Evolutionary conservation across 2,797 vertebrate species (phyloP).

Genomic region (Pseudomugil tenellus): DNA sequence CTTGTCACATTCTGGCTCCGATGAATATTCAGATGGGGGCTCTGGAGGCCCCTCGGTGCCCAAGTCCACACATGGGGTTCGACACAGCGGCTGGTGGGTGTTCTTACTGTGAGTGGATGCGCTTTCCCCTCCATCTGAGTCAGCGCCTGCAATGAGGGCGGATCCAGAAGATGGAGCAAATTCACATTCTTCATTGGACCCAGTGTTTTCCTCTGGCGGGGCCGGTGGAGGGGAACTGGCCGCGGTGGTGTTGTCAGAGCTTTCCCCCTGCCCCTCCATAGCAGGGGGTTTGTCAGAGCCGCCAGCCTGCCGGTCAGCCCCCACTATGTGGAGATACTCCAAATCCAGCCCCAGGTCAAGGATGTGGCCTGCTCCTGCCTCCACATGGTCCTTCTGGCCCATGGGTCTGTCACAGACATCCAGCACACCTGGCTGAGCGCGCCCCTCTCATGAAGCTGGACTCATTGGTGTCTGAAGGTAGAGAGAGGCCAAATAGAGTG

Average conservation of each 20-base stretch:
- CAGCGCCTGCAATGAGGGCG: background rate
- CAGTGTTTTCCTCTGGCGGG: conserved; percentile 82
- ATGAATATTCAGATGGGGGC: conserved; percentile 69
- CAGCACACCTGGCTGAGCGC: conserved; percentile 86
- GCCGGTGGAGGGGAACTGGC: conserved; percentile 74
- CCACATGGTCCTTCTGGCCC: conserved; percentile 97
- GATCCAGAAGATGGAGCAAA: conserved; percentile 47
- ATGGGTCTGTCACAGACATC: conserved; percentile 92
- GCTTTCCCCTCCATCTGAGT: conserved; percentile 43
- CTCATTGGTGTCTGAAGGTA: conserved; percentile 59
- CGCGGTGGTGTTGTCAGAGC: conserved; percentile 74
- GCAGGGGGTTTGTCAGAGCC: conserved; percentile 78
- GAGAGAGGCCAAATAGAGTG: background rate
- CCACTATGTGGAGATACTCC: conserved; percentile 91
- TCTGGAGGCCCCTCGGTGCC: conserved; percentile 85
- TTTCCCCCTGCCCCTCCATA: conserved; percentile 89
- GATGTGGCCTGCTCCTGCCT: conserved; percentile 81
- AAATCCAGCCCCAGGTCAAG: conserved; percentile 86
- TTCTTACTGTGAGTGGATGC: conserved; percentile 51
- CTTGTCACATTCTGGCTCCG: conserved; percentile 1
- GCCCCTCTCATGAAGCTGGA: conserved; percentile 68
- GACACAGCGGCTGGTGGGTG: conserved; percentile 76
- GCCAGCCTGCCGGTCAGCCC: conserved; percentile 87
- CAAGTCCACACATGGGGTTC: conserved; percentile 83
- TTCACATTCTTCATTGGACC: conserved; percentile 84